Base-by-base conservation (phyloP, 1,140 invertebrate species). In the Drosophila melanica region DNA sequence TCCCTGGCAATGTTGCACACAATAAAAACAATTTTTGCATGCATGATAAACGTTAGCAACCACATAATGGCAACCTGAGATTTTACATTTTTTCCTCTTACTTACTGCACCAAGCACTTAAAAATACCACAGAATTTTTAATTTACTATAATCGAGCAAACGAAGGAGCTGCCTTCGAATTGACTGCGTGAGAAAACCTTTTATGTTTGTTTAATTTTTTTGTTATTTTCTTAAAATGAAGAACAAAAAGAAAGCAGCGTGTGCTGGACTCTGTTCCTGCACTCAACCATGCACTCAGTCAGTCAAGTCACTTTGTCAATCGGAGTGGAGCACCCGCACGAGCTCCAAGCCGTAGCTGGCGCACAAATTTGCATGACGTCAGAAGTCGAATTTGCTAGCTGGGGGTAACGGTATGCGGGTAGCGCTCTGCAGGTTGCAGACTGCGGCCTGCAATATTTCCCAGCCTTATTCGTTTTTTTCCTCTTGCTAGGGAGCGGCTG, bases 281-380 rank as follows among this genome's bases (percentile, higher is more conserved):
- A 59, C 67, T 66, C 79, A 66, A 47, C 37, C 75, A 64, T 37
- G 44, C 59, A 47, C 66, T 63, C 76, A 76, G 48, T 63, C 73
- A 84, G 75, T 77, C 68, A 82, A 87, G 84, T 87, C 84, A 84
- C 69, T 89, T 89, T 84, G 84, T 89, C 84, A 89, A 79, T 82
- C 50, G 58, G 58, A 75, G 64, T 79, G 60, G 48, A 74, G 78
- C 68, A 48, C 37, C 67, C 60, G 67, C 63, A 69, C 41, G 33
- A 77, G 51, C 12, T 33, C 14, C 12, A 27, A 59, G 23, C 65
- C 55, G 47, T 33, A 80, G 54, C 60, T 47, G 48, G 65, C 75
- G 58, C 59, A 68, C 58, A 77, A 70, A 81, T 78, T 81, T 81
- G 79, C 79, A 74, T 81, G 74, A 81, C 75, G 70, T 84, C 84